A percentile compares a stretch with the other conserved stretches of the same genome.
These are phyloP conservation scores for Erebia palarica DNA, from an alignment of 2,888 invertebrate species.

Conservation along the genomic window DNA sequence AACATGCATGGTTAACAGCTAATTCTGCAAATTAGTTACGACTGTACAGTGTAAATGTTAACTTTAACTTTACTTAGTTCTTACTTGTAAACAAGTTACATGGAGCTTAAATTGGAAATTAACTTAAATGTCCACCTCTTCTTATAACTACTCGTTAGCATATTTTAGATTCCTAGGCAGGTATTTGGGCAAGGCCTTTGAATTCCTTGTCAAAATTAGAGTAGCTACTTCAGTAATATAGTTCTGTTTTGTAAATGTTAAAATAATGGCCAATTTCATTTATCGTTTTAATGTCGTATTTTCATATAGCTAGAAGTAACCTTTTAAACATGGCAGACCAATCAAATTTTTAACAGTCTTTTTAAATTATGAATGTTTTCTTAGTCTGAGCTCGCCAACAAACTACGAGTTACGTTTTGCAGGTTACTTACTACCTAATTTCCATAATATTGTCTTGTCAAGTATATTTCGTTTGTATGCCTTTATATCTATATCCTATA, in stretches of 20 bases:
- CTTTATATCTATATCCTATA: no score
- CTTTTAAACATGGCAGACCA: neutral
- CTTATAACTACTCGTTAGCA: neutral
- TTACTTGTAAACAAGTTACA: neutral
- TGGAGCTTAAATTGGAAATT: neutral
- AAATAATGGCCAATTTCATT: constrained; percentile 25
- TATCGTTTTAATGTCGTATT: constrained; percentile 22
- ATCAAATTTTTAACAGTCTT: neutral
- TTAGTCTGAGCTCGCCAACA: no score
- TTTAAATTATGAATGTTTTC: no score
- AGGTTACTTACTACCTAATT: no score
- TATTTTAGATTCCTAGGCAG: constrained; percentile 50
- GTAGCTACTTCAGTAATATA: no score
- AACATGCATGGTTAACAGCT: neutral
- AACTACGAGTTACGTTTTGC: no score
- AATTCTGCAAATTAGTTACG: constrained; percentile 2
- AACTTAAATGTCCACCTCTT: constrained; percentile 7
- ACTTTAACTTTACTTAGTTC: neutral
- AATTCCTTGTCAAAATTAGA: constrained; percentile 53
- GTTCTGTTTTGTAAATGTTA: no score
- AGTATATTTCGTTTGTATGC: no score
- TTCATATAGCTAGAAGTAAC: neutral
- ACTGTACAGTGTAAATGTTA: neutral
- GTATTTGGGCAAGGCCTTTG: constrained; percentile 59
- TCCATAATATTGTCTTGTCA: no score